A percentile compares a stretch with the other conserved stretches of the same genome.
These are phyloP conservation scores for Sarcophaga carnaria DNA, from an alignment of 2,888 invertebrate species.

Conservation along the genomic window DNA sequence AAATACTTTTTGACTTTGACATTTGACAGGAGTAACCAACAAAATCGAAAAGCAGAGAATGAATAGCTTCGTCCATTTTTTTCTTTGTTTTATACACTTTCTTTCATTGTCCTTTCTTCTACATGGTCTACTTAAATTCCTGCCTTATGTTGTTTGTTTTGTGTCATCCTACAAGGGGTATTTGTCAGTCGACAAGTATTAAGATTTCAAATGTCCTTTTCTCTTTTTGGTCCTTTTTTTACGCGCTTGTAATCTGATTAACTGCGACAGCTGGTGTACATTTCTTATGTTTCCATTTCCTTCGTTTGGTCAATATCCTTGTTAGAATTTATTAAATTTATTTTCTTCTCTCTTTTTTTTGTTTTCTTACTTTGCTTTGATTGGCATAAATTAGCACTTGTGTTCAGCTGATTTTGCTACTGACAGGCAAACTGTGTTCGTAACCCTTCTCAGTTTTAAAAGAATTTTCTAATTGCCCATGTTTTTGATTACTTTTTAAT, in stretches of 20 bases:
- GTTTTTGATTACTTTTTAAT: conserved; percentile 8
- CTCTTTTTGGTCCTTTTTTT: background rate
- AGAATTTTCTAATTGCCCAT: background rate
- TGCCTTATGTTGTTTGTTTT: background rate
- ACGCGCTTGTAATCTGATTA: conserved; percentile 30
- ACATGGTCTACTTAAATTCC: background rate
- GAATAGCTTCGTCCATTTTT: no score
- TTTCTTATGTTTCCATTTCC: conserved; percentile 14
- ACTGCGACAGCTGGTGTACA: conserved; percentile 24
- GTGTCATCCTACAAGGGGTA: background rate
- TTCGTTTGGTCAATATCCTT: conserved; percentile 38
- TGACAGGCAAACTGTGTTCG: background rate
- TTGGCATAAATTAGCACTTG: conserved; percentile 29
- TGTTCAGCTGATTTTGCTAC: background rate
- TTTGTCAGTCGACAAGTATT: background rate
- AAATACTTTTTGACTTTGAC: no score
- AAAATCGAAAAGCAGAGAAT: no score
- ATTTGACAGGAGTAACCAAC: no score
- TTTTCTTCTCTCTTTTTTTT: background rate
- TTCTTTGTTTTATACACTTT: background rate
- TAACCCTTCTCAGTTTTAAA: background rate
- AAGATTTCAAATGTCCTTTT: background rate
- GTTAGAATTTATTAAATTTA: conserved; percentile 45
- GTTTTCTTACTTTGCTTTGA: background rate
- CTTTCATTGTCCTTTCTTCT: background rate